Base-by-base conservation (phyloP, 1,140 invertebrate genomes). In the Trissolcus basalis region DNA sequence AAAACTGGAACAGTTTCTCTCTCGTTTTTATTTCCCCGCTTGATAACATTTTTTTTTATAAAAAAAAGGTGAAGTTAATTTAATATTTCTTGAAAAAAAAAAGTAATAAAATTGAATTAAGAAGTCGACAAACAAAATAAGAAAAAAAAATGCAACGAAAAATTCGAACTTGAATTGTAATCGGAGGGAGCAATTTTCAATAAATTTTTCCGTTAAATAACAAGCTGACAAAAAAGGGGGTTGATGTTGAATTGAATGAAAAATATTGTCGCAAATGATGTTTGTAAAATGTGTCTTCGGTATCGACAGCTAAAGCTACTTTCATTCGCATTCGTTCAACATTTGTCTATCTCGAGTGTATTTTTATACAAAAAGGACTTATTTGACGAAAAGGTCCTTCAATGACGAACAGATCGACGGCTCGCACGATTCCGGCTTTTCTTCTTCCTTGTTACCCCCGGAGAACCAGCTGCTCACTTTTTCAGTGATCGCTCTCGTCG, bases 361-460 rank as follows among this genome's bases (percentile, higher is more conserved):
- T 56, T 10, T 27, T 27, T 27, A n/a, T n/a, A 27, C 19, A 27
- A 27, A 27, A 27, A 27, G 19, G 19, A 27, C n/a, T 44, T 91
- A 94, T 90, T 93, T 93, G 33, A 94, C 94, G 84, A 96, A 95
- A 6, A 96, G 90, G 83, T 95, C 94, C 85, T 95, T 95, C 9
- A 96, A 87, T 8, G 94, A 94, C 36, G 94, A 92, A 85, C 94
- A 95, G 49, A 95, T 90, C 11, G 92, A 92, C 14, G 92, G 90
- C 60, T 95, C 93, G 85, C 93, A 94, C 8, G 92, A 90, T 63
- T 93, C 92, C 15, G 89, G 84, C 3, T 90, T 87, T 10, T 92
- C 92, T 33, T 93, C 92, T 8, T 92, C 91, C 35, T 88, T 85
- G 27, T 85, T 87, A 41, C 88, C 89, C 41, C 83, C 86, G 11